Base-by-base conservation (phyloP, 2,113 vertebrate genomes). In the Phrynosoma blainvillii region DNA sequence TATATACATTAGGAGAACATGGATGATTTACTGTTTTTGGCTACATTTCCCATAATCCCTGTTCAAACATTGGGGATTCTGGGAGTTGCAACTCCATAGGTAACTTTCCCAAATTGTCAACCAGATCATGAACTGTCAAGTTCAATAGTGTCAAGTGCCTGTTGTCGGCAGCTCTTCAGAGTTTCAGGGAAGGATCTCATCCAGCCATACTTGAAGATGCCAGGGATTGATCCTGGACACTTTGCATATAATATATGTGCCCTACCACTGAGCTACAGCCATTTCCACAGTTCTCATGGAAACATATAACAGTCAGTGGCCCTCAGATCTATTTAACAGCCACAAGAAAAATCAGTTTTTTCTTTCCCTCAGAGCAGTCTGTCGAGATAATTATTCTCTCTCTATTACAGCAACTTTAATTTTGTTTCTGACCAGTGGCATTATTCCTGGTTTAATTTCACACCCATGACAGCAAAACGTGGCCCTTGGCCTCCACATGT, bases 401-500 rank as follows among this genome's bases (percentile, higher is more conserved):
- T 88, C 87, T 84, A 75, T 88, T 78, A 78, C 89, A 87, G 76
- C 79, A 36, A 36, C 30, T 90, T 70, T 89, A 92, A 76, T 13
- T 84, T 9, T 27, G 66, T 23, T 80, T 91, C 84, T 14, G 65
- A 59, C 65, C 87, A 87, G 89, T 62, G 20, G 71, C 90, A 84
- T 91, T 90, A 89, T n/a, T 87, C 75, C 79, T 78, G 77, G 74
- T 79, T 89, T 84, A 3, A 89, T 85, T 84, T 91, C 23, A 88
- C 90, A 30, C 62, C 65, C 47, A 76, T 86, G 84, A 89, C 73
- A 88, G 75, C 59, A 73, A 20, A 86, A 81, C 89, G 90, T 93
- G 91, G 20, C 66, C 21, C 32, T 90, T 85, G 86, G 40, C 82
- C 85, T 92, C 62, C 85, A 93, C 94, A 94, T 92, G 94, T 42